Evolutionary conservation across 92 coral and sea anemone genomes (phyloP), one percentile per base, ranked within the genome.

Genomic region (Epizoanthus stellaris): DNA sequence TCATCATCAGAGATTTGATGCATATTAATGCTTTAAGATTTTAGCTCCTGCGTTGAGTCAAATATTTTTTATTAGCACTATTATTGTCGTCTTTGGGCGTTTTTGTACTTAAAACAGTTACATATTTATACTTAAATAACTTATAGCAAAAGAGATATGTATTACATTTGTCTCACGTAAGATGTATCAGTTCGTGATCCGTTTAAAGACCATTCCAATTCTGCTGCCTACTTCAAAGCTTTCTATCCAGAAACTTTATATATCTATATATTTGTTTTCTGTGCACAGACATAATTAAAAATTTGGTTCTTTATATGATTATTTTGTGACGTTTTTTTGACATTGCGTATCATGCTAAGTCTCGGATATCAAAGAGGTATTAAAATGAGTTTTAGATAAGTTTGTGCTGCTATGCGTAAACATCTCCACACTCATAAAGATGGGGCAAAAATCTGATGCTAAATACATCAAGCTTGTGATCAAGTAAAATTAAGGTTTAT

Each of bases 331-430:
- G 30, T 12, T 52, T 53, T 8, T 30, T 23, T 73, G 61, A 20
- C 60, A 72, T 39, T 16, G 14, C 21, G 54, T 45, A 21, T 49
- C 56, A 45, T 68, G 47, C 52, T 11, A 14, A 20, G 73, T 68
- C 9, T 68, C 39, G 45, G 73, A 38, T 38, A 68, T 38, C 73
- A 68, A 36, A 14, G 8, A 36, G 20, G 80, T 25, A n/a, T n/a
- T n/a, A n/a, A 75, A 54, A 75, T 16, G 76, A 56, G 49, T 75
- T 53, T 34, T 25, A 56, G n/a, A 6, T 75, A 53, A 17, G 66
- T 20, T 57, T 73, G 62, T 17, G 42, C 19, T 19, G 73, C 43
- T 14, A 10, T 21, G 39, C 39, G 16, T 8, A 19, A 4, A 20
- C 39, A 49, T 38, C 39, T 20, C 52, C 16, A 21, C 52, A 49